Percentiles rank a stretch among this genome's conserved stretches.
Evolutionary conservation across 2,113 vertebrate genomes (phyloP).

Genomic region (Uria aalge): DNA sequence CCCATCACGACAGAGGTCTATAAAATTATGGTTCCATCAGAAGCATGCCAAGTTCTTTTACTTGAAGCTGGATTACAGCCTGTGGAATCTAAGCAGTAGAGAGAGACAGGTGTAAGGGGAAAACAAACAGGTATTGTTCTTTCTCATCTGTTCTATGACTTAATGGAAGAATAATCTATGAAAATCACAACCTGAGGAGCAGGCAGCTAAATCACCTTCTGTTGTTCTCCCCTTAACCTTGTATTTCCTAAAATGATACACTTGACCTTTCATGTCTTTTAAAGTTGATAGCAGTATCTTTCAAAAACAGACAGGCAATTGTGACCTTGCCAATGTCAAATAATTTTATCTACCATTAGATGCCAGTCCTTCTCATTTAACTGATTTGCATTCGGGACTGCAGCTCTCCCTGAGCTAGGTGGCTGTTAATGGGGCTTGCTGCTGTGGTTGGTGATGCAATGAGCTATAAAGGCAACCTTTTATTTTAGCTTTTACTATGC

Average conservation of each 20-base stretch:
- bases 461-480: slow-evolving; percentile 57
- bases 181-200: slow-evolving; percentile 9
- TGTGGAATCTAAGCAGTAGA: neutral
- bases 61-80: neutral
- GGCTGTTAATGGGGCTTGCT: slow-evolving; percentile 22
- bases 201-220: slow-evolving; percentile 8
- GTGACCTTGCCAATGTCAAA: slow-evolving; percentile 54
- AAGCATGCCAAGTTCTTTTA: neutral
- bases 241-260: slow-evolving; percentile 2
- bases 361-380: slow-evolving; percentile 26
- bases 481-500: slow-evolving; percentile 63
- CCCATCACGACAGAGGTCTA: neutral
- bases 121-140: neutral
- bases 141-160: neutral
- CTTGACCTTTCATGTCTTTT: slow-evolving; percentile 38
- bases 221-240: slow-evolving; percentile 1
- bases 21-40: neutral
- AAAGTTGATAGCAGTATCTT: slow-evolving; percentile 42
- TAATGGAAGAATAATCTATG: slow-evolving; percentile 12
- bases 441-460: slow-evolving; percentile 33
- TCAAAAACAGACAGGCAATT: slow-evolving; percentile 2
- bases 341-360: slow-evolving; percentile 46
- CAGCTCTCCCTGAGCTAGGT: slow-evolving; percentile 42
- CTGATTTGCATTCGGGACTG: slow-evolving; percentile 48
- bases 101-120: neutral